Evolutionary conservation across 2,113 vertebrate genomes (phyloP), one percentile per base, ranked within the genome.

Genomic region (Murina feae): DNA sequence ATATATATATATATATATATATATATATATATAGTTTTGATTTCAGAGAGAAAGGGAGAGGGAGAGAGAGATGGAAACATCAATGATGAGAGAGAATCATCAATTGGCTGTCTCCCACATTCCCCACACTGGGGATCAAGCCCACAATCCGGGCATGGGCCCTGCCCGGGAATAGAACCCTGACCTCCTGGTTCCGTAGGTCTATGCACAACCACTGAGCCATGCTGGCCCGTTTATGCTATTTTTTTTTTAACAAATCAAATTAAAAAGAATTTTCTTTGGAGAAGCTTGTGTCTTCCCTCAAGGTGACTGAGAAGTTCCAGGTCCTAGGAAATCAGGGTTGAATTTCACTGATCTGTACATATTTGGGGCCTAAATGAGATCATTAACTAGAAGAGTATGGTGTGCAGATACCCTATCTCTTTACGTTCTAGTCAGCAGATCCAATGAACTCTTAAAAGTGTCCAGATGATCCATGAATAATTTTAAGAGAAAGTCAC

Each of bases 231-330:
- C 25, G 1, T 60, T 10, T 60, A 60, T 60, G 58, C 53, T 28
- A 35, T 37, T 86, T 68, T 6, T 42, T 42, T 42, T 83, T 88
- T 42, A 69, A 63, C 42, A 92, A 51, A 95, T 13, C 42, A 80
- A 53, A 65, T 75, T 28, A 4, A 88, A 93, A 92, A 66, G 6
- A 55, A 85, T 91, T 91, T 91, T 49, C 76, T 86, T 83, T 69
- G 65, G 81, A 89, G 80, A 94, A 91, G 18, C 4, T 94, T 47
- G 5, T 12, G 3, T 89, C 71, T 87, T 85, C 63, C 35, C 47
- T 78, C 58, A 55, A 65, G 25, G 35, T 79, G 42, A 83, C 9
- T 2, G 4, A 76, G 86, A 90, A 51, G 16, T 32, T 80, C 1
- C 10, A 4, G 8, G 35, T 53, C 28, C 18, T 79, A 49, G 44